These are phyloP conservation scores for Formica aserva DNA, from an alignment of 2,888 invertebrate species.

Conservation along the genomic window DNA sequence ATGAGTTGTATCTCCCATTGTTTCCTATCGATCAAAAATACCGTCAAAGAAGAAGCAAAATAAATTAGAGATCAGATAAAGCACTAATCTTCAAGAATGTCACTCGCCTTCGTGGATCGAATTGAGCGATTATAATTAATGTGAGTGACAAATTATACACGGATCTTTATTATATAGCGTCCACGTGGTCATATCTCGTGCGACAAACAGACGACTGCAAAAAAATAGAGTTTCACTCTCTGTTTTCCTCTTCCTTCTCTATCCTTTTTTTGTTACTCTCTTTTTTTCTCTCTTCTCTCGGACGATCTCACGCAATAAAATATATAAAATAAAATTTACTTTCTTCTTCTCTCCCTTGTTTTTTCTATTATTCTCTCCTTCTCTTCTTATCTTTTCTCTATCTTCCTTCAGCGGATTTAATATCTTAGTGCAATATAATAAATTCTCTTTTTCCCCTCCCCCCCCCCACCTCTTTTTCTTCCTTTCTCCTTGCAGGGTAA, in stretches of 20 bases:
- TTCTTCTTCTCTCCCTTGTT: neutral
- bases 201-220: slow-evolving; percentile 14
- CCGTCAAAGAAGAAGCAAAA: neutral
- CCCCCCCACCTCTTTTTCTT: neutral
- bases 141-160: neutral
- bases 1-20: neutral
- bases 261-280: neutral
- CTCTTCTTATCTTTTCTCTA: neutral
- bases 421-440: neutral
- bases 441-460: neutral
- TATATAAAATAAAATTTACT: slow-evolving; percentile 2
- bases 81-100: neutral
- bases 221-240: slow-evolving; percentile 13
- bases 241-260: neutral
- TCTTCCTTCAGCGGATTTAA: neutral
- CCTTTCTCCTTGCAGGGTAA: neutral
- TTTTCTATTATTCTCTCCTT: neutral
- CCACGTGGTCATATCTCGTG: slow-evolving; percentile 14
- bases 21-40: neutral
- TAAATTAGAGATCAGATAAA: slow-evolving; percentile 21
- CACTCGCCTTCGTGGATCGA: neutral
- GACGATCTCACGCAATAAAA: neutral
- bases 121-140: slow-evolving; percentile 4
- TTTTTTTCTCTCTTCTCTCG: neutral
- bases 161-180: neutral